Evolutionary conservation across 2,888 invertebrate genomes (phyloP).

Genomic region (Clistopyga incitator): DNA sequence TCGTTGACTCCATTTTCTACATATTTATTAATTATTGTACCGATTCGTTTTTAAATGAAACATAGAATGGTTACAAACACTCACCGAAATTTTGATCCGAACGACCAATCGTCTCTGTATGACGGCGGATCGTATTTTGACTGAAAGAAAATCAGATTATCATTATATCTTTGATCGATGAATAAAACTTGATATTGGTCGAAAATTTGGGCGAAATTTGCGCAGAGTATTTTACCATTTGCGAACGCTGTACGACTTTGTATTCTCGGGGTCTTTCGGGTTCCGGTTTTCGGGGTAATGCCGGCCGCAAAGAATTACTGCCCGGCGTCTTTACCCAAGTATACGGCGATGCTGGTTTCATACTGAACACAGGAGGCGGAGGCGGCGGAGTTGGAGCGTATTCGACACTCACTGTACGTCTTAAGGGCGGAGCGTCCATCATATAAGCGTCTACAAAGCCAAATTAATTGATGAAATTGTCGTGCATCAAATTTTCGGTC

Average conservation of each 20-base stretch:
- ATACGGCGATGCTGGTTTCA: constrained; percentile 79
- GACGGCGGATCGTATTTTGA: constrained; percentile 72
- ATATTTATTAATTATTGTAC: too few relatives aligned
- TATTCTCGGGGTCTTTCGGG: constrained; percentile 79
- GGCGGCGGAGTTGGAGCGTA: constrained; percentile 82
- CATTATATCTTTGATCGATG: too few relatives aligned
- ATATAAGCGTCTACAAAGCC: constrained; percentile 72
- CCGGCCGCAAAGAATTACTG: constrained; percentile 69
- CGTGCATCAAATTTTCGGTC: too few relatives aligned
- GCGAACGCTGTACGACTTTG: constrained; percentile 77
- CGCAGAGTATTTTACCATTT: constrained; percentile 71
- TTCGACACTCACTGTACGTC: constrained; percentile 82
- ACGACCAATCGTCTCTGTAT: constrained; percentile 80
- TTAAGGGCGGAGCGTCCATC: constrained; percentile 77
- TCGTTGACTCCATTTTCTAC: too few relatives aligned
- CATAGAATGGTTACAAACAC: not conserved
- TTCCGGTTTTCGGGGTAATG: constrained; percentile 69
- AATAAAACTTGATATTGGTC: too few relatives aligned
- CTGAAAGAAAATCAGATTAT: constrained; percentile 64
- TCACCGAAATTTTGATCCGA: constrained; percentile 79
- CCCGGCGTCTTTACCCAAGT: constrained; percentile 81
- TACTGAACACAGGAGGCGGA: constrained; percentile 81
- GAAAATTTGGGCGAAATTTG: too few relatives aligned
- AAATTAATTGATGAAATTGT: constrained; percentile 29
- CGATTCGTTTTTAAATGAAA: not conserved